A percentile compares a stretch with the other conserved stretches of the same genome.
These are phyloP conservation scores for Patella caerulea DNA, from an alignment of 2,888 invertebrate species.

Conservation along the genomic window DNA sequence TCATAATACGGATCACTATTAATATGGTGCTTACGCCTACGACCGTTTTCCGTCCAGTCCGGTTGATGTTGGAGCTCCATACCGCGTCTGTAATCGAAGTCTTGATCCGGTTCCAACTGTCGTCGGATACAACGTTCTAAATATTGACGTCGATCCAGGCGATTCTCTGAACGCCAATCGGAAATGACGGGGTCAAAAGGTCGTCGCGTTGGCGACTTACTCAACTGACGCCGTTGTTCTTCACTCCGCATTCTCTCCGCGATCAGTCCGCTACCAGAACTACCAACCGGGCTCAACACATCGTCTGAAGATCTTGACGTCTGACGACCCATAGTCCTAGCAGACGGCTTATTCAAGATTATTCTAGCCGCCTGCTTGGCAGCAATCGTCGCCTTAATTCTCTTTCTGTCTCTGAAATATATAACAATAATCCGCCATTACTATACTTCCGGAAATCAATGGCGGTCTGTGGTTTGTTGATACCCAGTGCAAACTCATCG, in stretches of 20 bases:
- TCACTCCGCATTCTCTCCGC: not conserved
- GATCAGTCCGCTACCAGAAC: not conserved
- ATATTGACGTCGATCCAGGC: not conserved
- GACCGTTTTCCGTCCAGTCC: not conserved
- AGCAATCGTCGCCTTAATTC: slow-evolving; percentile 40
- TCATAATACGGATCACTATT: slow-evolving; percentile 1
- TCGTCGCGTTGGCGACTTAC: not conserved
- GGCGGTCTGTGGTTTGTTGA: too few species aligned
- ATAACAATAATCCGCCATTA: slow-evolving; percentile 1
- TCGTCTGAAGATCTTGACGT: not conserved
- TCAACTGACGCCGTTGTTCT: not conserved
- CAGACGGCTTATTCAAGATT: slow-evolving; percentile 21
- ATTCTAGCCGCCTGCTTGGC: slow-evolving; percentile 30
- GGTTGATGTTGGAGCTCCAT: not conserved
- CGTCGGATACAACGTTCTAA: slow-evolving; percentile 4
- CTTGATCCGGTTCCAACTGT: not conserved
- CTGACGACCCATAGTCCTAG: not conserved
- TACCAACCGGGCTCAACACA: not conserved
- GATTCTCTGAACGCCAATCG: not conserved
- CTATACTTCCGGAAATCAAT: not conserved
- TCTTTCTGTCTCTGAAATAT: slow-evolving; percentile 42
- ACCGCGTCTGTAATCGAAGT: not conserved
- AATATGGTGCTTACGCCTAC: too few species aligned
- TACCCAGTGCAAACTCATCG: too few species aligned
- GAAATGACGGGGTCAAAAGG: not conserved